These are phyloP conservation scores for Planiliza haematocheilus DNA, from an alignment of 2,113 vertebrate genomes.

Conservation along the genomic window DNA sequence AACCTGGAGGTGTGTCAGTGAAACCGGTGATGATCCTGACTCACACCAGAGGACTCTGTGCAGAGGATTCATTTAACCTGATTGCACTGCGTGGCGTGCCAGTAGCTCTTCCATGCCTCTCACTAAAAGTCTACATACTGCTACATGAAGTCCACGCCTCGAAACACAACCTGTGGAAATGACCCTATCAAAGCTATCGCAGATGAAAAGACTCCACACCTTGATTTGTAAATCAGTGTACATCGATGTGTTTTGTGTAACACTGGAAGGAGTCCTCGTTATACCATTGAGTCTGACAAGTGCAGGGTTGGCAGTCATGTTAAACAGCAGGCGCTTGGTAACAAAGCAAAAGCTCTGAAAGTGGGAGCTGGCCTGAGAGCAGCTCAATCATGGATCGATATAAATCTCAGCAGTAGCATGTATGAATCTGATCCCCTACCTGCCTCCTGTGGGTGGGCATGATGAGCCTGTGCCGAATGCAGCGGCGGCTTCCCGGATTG, in stretches of 20 bases:
- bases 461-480: conserved; percentile 21
- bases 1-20: conserved; percentile 44
- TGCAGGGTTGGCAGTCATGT: conserved; percentile 4
- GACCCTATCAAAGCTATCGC: neutral
- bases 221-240: neutral
- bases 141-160: neutral
- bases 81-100: conserved; percentile 16
- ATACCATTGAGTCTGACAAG: neutral
- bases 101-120: conserved; percentile 3
- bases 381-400: neutral
- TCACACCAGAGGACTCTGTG: conserved; percentile 24
- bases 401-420: neutral
- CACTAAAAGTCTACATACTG: neutral
- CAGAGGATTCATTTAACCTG: conserved; percentile 21
- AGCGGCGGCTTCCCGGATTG: conserved; percentile 27
- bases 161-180: neutral
- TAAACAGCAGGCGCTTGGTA: conserved; percentile 1
- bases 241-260: neutral
- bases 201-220: neutral
- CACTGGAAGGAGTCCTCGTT: neutral
- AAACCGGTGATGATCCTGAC: conserved; percentile 40
- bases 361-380: neutral
- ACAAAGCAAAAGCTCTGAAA: neutral
- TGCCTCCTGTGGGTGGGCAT: conserved; percentile 77
- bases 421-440: conserved; percentile 60